Evolutionary conservation across 2,888 invertebrate genomes (phyloP).

Genomic region (Rhamnusium bicolor): DNA sequence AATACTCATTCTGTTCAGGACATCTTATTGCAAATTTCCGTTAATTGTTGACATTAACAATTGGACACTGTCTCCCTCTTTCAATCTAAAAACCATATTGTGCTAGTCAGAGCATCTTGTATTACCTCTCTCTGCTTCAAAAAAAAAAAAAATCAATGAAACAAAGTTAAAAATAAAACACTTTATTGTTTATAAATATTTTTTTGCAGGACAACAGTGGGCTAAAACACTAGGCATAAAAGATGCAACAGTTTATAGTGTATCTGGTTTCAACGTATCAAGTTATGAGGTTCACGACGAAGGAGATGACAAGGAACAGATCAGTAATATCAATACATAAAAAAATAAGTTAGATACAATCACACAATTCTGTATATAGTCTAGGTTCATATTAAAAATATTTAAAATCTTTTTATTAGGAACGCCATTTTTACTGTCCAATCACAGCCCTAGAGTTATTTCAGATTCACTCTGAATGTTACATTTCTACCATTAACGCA

Average conservation of each 20-base stretch:
- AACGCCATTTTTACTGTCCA: constrained; percentile 56
- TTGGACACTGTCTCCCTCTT: too few species aligned
- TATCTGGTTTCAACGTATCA: constrained; percentile 72
- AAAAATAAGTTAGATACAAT: constrained; percentile 42
- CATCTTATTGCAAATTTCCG: too few species aligned
- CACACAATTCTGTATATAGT: constrained; percentile 37
- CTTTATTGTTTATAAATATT: constrained; percentile 43
- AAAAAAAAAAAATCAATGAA: constrained; percentile 34
- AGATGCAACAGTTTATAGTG: constrained; percentile 74
- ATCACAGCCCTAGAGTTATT: constrained; percentile 69
- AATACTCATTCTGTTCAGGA: too few species aligned
- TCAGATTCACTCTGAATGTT: constrained; percentile 71
- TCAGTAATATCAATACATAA: constrained; percentile 38
- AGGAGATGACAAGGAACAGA: constrained; percentile 8
- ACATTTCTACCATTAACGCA: constrained; percentile 84
- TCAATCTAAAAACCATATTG: too few species aligned
- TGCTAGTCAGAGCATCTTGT: too few species aligned
- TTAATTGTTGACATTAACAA: too few species aligned
- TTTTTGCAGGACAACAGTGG: constrained; percentile 74
- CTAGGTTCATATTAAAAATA: constrained; percentile 26
- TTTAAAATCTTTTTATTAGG: constrained; percentile 42
- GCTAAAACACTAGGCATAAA: constrained; percentile 74
- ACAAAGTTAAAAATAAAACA: constrained; percentile 54
- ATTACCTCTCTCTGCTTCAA: too few species aligned
- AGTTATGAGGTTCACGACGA: constrained; percentile 32